These are phyloP conservation scores for Tetragnatha montana DNA, from an alignment of 2,888 invertebrate genomes.

Conservation along the genomic window DNA sequence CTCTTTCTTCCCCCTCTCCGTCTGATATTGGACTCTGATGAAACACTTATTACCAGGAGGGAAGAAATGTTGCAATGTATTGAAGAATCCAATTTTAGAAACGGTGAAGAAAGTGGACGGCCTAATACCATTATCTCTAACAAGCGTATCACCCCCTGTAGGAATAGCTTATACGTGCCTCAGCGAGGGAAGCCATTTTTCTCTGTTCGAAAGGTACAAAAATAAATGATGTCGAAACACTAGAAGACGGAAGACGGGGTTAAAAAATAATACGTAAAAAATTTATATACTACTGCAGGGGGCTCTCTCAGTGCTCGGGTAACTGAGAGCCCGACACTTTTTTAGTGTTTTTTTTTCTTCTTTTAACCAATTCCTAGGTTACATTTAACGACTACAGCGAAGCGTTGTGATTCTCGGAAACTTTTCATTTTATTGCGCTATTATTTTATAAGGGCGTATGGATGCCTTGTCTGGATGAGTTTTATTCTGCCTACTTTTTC, in stretches of 20 bases:
- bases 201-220: constrained; percentile 56
- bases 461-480: background rate
- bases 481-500: background rate
- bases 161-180: constrained; percentile 58
- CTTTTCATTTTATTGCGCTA: background rate
- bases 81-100: constrained; percentile 64
- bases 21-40: constrained; percentile 64
- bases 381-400: constrained; percentile 35
- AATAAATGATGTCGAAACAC: constrained; percentile 61
- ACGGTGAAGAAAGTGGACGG: constrained; percentile 52
- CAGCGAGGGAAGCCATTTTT: constrained; percentile 46
- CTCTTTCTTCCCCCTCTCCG: constrained; percentile 1
- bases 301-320: constrained; percentile 9
- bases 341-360: constrained; percentile 24
- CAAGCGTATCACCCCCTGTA: constrained; percentile 60
- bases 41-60: constrained; percentile 62
- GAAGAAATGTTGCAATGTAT: constrained; percentile 63
- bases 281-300: constrained; percentile 12
- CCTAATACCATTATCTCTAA: constrained; percentile 68
- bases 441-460: background rate
- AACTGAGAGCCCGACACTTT: constrained; percentile 20
- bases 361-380: constrained; percentile 15
- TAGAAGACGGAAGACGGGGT: constrained; percentile 26
- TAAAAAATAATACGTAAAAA: constrained; percentile 31
- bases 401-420: constrained; percentile 33